phyloP scores from a whole-genome alignment of 2,797 vertebrate species.

The Sparus aurata region DNA sequence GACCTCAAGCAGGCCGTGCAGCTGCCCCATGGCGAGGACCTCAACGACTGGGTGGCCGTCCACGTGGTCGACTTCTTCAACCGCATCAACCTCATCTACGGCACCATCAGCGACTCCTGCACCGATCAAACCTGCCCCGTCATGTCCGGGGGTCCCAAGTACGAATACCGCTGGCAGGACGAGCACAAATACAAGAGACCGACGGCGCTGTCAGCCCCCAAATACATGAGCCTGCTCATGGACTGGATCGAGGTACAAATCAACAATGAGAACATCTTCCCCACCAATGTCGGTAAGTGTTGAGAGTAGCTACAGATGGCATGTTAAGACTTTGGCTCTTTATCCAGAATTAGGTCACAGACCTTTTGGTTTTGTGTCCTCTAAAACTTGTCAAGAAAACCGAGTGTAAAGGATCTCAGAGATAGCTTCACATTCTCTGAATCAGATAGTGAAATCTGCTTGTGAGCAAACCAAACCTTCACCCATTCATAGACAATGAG shows the following conservation, averaged over 20 bases:
- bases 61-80: constrained; percentile 99
- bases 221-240: constrained; percentile 98
- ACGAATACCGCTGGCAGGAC: constrained; percentile 97
- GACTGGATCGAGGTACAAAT: constrained; percentile 98
- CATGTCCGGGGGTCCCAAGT: constrained; percentile 96
- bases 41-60: constrained; percentile 97
- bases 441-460: not conserved
- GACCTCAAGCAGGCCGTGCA: constrained; percentile 94
- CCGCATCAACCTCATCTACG: constrained; percentile 97
- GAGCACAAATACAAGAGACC: constrained; percentile 93
- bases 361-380: not conserved
- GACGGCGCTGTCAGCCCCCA: constrained; percentile 91
- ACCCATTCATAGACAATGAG: not conserved
- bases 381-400: not conserved
- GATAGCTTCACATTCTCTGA: not conserved
- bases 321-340: not conserved
- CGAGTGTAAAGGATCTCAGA: not conserved
- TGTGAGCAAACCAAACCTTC: not conserved
- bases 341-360: not conserved
- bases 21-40: constrained; percentile 92
- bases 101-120: constrained; percentile 95
- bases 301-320: not conserved
- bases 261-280: constrained; percentile 96
- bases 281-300: constrained; percentile 93
- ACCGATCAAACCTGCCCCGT: constrained; percentile 92